Evolutionary conservation across 1,140 invertebrate genomes (phyloP).

Genomic region (Liolophura sinensis): DNA sequence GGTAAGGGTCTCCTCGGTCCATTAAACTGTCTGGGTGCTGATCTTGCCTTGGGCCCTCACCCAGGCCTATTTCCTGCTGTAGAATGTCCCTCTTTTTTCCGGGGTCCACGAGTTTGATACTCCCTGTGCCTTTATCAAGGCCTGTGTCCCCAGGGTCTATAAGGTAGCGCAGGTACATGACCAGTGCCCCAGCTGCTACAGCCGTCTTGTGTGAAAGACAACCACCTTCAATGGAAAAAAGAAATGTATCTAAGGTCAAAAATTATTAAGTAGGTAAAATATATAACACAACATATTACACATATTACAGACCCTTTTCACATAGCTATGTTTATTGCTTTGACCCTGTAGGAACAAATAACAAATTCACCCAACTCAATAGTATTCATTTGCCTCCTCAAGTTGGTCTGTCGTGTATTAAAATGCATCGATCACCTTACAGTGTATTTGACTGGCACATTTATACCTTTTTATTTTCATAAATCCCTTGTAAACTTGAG

Average conservation of each 20-base stretch:
- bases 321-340: too few species aligned
- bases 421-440: too few species aligned
- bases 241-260: not conserved
- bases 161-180: constrained; percentile 48
- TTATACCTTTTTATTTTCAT: too few species aligned
- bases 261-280: not conserved
- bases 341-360: too few species aligned
- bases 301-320: too few species aligned
- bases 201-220: constrained; percentile 53
- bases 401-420: too few species aligned
- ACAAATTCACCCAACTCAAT: too few species aligned
- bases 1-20: not conserved
- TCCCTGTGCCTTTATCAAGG: constrained; percentile 1
- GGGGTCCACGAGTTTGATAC: not conserved
- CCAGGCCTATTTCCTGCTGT: not conserved
- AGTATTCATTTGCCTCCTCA: too few species aligned
- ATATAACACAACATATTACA: too few species aligned
- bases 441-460: too few species aligned
- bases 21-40: too few species aligned
- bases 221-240: constrained; percentile 36
- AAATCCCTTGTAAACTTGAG: too few species aligned
- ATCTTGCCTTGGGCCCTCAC: not conserved
- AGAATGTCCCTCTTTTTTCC: not conserved
- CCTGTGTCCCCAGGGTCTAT: constrained; percentile 35
- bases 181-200: constrained; percentile 45